phyloP scores from a whole-genome alignment of 2,797 vertebrate genomes.

The Scarus forsteni region DNA sequence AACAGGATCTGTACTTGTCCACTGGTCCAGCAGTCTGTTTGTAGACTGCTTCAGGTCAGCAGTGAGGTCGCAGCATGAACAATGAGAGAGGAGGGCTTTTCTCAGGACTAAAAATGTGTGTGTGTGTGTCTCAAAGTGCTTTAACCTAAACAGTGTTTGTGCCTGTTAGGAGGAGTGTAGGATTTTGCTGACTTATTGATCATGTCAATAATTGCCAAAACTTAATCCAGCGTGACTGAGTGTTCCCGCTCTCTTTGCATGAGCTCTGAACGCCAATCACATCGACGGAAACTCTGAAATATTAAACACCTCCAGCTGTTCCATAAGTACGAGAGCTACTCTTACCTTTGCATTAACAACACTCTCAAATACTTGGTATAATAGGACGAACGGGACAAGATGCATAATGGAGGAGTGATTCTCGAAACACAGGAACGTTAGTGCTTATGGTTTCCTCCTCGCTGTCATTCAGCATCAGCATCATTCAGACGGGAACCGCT shows the following conservation, averaged over 20 bases:
- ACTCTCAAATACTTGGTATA: constrained; percentile 54
- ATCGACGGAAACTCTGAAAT: constrained; percentile 80
- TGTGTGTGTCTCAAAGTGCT: constrained; percentile 29
- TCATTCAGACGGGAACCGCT: constrained; percentile 45
- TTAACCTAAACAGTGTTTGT: constrained; percentile 15
- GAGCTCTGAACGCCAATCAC: constrained; percentile 63
- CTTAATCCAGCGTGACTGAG: constrained; percentile 76
- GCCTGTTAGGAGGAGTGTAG: constrained; percentile 12
- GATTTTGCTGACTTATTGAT: constrained; percentile 68
- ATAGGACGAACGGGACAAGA: constrained; percentile 43
- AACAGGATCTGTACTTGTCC: constrained; percentile 77
- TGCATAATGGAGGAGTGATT: constrained; percentile 64
- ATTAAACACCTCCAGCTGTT: constrained; percentile 75
- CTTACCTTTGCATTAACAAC: constrained; percentile 70
- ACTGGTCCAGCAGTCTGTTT: constrained; percentile 64
- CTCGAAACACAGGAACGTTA: constrained; percentile 61
- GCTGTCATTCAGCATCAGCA: constrained; percentile 57
- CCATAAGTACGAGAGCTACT: constrained; percentile 68
- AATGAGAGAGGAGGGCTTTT: constrained; percentile 41
- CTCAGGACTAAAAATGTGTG: constrained; percentile 3
- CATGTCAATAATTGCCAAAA: constrained; percentile 80
- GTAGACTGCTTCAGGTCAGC: constrained; percentile 68
- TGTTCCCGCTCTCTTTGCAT: constrained; percentile 65
- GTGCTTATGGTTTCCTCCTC: constrained; percentile 29
- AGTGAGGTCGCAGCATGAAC: constrained; percentile 54